Base-by-base conservation (phyloP, 2,888 invertebrate genomes). In the Idaea straminata region DNA sequence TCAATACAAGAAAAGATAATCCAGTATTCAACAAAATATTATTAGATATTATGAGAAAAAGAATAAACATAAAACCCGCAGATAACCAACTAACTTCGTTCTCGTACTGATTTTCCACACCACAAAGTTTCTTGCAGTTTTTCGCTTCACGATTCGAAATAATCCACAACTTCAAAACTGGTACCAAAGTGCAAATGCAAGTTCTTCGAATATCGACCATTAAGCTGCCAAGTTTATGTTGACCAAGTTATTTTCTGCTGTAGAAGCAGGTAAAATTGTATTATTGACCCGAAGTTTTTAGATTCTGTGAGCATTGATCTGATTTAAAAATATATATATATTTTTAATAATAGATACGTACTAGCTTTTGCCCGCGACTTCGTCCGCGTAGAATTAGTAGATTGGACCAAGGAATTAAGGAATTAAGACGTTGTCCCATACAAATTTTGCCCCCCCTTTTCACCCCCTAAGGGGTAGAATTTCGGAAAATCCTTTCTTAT, bases 181-280 rank as follows among this genome's bases (percentile, higher is more conserved):
- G 63, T 64, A 64, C 68, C 68, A 62, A 69, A 71, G 69, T 71
- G 71, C 69, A 69, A 71, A 69, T 71, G 65, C 71, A 68, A 66
- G 69, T 69, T 69, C 64, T 58, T 62, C 34, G 59, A 70, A 70
- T 67, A 70, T 70, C 64, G 68, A 65, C 68, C 66, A 66, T 68
- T 66, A 66, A 66, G 68, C 65, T 70, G 62, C 61, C 61, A 63
- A 69, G 66, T 66, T 66, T 58, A 64, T 66, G 65, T 36, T 69
- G 61, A 62, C 61, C 66, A 63, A 69, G 63, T 64, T 69, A 61
- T 15, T 38, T 13, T 38, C 59, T 59, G 60, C 61, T 38, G 63
- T 16, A 34, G 64, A 64, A 63, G 59, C 65, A 69, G 64, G 64
- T 69, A 62, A 64, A 66, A 64, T 59, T 5, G 65, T 66, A 66